Conservation (phyloP, 2,888 invertebrate genomes). For the Autographa pulchrina region DNA sequence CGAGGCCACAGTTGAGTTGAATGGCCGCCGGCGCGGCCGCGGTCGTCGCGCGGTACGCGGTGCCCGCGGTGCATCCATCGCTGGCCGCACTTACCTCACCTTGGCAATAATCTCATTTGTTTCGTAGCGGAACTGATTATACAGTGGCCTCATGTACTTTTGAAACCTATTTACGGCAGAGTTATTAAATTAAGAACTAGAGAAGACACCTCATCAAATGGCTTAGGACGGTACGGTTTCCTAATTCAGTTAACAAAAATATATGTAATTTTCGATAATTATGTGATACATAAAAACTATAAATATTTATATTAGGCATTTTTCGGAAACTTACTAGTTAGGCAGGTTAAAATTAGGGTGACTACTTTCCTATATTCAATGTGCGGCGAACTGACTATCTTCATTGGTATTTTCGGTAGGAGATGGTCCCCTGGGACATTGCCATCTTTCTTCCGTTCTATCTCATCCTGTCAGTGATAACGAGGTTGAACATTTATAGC, state of each 20-base stretch:
- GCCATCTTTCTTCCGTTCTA: conserved; percentile 74
- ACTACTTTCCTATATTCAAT: background rate
- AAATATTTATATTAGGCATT: too few relatives aligned
- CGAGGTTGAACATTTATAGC: conserved; percentile 71
- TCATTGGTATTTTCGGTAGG: conserved; percentile 57
- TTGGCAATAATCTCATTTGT: conserved; percentile 83
- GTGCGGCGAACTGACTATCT: background rate
- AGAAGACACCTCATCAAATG: conserved; percentile 13
- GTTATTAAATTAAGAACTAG: conserved; percentile 33
- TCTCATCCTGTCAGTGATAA: conserved; percentile 74
- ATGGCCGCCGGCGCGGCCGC: conserved; percentile 77
- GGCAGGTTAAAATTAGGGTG: background rate
- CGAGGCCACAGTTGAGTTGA: conserved; percentile 82
- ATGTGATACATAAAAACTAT: too few relatives aligned
- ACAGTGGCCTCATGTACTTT: conserved; percentile 66
- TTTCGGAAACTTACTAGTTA: background rate
- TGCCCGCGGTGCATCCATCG: conserved; percentile 77
- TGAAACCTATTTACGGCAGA: conserved; percentile 39
- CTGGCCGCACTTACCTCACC: conserved; percentile 79
- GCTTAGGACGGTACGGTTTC: background rate
- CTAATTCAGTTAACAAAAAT: too few relatives aligned
- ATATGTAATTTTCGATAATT: too few relatives aligned
- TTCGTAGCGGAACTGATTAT: conserved; percentile 78
- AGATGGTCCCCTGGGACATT: conserved; percentile 65
- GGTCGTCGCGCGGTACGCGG: conserved; percentile 69